phyloP scores from a whole-genome alignment of 92 coral and sea anemone species.

The Pocillopora grandis region DNA sequence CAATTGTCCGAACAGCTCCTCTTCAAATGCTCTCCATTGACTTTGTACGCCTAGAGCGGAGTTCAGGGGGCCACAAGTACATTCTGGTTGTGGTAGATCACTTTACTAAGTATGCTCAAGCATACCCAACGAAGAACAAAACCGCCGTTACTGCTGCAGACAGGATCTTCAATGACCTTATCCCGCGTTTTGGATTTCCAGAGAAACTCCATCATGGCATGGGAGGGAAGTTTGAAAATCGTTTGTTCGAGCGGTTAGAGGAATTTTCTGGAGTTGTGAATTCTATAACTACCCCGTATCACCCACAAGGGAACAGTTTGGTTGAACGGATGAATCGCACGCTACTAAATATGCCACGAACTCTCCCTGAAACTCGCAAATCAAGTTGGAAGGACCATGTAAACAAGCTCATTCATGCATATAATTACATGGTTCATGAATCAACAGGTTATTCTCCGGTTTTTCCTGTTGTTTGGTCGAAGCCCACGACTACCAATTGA shows the following conservation, averaged over 20 bases:
- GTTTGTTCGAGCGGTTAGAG: conserved; percentile 37
- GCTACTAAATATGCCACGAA: conserved; percentile 51
- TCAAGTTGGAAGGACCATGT: conserved; percentile 59
- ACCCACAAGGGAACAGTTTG: conserved; percentile 35
- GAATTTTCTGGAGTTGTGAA: conserved; percentile 40
- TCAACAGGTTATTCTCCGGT: conserved; percentile 52
- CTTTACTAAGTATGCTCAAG: neutral
- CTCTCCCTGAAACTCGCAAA: conserved; percentile 52
- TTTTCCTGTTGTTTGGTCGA: conserved; percentile 45
- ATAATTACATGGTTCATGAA: conserved; percentile 51
- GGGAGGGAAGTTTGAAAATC: conserved; percentile 51
- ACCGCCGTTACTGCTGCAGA: neutral
- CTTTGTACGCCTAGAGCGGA: conserved; percentile 27
- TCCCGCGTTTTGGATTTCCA: neutral
- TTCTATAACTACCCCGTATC: conserved; percentile 45
- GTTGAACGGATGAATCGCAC: conserved; percentile 51
- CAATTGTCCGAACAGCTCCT: conserved; percentile 46
- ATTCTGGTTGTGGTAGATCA: neutral
- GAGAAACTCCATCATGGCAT: conserved; percentile 40
- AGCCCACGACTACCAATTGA: conserved; percentile 48
- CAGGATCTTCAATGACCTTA: neutral
- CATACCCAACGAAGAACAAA: neutral
- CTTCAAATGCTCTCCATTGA: conserved; percentile 47
- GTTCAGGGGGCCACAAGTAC: conserved; percentile 24
- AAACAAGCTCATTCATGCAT: conserved; percentile 55